Evolutionary conservation across 2,113 vertebrate genomes (phyloP).

Genomic region (Chionis minor): DNA sequence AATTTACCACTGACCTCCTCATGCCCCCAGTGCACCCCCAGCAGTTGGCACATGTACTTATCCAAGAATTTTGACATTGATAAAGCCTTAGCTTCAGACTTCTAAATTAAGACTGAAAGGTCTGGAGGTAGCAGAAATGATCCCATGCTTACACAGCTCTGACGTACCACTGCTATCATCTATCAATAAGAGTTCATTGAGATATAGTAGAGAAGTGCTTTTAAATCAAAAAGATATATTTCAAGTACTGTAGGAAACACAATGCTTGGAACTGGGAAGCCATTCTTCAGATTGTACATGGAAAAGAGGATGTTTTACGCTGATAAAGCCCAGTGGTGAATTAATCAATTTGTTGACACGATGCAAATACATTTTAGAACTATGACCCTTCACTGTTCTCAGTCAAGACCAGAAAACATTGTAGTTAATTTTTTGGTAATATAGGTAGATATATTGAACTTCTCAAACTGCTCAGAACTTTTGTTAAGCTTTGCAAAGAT

Average conservation of each 20-base stretch:
- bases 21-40: not conserved
- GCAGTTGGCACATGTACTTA: not conserved
- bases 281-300: not conserved
- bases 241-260: slow-evolving; percentile 23
- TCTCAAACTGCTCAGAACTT: not conserved
- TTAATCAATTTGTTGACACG: not conserved
- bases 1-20: slow-evolving; percentile 5
- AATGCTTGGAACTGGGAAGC: not conserved
- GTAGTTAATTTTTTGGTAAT: not conserved
- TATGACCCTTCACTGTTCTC: not conserved
- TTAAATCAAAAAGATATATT: not conserved
- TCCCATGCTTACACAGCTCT: not conserved
- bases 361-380: not conserved
- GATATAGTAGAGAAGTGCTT: slow-evolving; percentile 10
- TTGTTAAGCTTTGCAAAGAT: not conserved
- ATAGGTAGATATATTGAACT: not conserved
- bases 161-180: not conserved
- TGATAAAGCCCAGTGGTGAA: not conserved
- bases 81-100: slow-evolving; percentile 20
- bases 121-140: slow-evolving; percentile 17
- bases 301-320: not conserved
- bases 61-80: slow-evolving; percentile 34
- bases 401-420: not conserved
- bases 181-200: slow-evolving; percentile 31
- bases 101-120: slow-evolving; percentile 44